phyloP scores from a whole-genome alignment of 2,888 invertebrate genomes.

The Drymonia ruficornis region DNA sequence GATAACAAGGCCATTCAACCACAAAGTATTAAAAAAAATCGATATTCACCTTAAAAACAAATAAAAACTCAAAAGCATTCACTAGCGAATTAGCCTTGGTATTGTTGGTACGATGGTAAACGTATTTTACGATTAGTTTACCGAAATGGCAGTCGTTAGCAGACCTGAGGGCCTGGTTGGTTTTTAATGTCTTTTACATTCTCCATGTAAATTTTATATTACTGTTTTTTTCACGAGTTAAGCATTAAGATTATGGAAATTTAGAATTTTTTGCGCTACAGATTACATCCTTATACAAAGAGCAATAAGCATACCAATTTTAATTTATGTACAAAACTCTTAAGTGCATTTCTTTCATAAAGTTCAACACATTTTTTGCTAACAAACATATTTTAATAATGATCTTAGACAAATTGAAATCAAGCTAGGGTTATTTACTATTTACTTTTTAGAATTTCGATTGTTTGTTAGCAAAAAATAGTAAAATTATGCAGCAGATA shows the following conservation, averaged over 20 bases:
- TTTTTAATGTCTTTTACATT: slow-evolving; percentile 27
- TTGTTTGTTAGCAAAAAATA: slow-evolving; percentile 44
- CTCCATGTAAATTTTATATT: slow-evolving; percentile 36
- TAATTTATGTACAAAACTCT: slow-evolving; percentile 83
- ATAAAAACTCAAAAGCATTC: no score
- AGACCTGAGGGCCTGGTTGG: slow-evolving; percentile 15
- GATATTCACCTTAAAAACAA: no score
- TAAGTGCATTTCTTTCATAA: slow-evolving; percentile 48
- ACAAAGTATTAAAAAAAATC: no score
- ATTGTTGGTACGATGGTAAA: no score
- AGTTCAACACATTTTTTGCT: slow-evolving; percentile 38
- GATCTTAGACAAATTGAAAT: neutral
- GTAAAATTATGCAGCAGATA: slow-evolving; percentile 58
- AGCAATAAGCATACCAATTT: slow-evolving; percentile 81
- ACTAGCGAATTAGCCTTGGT: no score
- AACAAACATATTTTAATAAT: slow-evolving; percentile 22
- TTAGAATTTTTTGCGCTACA: slow-evolving; percentile 71
- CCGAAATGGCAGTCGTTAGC: no score
- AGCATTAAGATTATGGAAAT: slow-evolving; percentile 56
- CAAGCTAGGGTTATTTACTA: neutral
- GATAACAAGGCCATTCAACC: no score
- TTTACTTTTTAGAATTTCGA: slow-evolving; percentile 6
- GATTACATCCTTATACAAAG: slow-evolving; percentile 59
- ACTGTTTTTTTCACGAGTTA: slow-evolving; percentile 26
- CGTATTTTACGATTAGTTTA: no score